Base-by-base conservation (phyloP, 1,140 invertebrate species). In the Drosophila nigrodunni region DNA sequence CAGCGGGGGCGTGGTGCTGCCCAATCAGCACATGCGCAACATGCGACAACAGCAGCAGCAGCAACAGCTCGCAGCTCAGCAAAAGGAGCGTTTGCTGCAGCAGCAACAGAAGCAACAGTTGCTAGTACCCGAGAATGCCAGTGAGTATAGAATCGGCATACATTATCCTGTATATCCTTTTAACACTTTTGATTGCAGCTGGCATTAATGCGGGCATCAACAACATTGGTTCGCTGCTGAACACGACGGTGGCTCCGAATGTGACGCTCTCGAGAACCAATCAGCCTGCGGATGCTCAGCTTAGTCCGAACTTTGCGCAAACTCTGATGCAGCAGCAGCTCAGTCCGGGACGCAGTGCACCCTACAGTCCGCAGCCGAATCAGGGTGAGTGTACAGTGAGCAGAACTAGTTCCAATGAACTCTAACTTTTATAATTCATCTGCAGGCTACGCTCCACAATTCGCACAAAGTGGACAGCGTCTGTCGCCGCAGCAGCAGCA, bases 231-330 rank as follows among this genome's bases (percentile, higher is more conserved):
- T 96, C 95, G 65, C 93, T 97, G 77, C 93, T 97, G 72, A 97
- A 97, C 90, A 96, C 95, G n/a, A 95, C 95, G 18, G 96, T 96
- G 69, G 96, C 96, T 18, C 96, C 95, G 7, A 97, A 97, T 93
- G 96, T 97, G 7, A 95, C 96, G 30, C 92, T 94, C 35, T 93
- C 96, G 93, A 94, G 95, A 71, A 95, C 94, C 30, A 96, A 94
- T 92, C 94, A 96, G 76, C 91, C 92, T n/a, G 94, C 95, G 77
- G 96, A 96, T 91, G 94, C 95, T 18, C 95, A 96, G 93, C 93
- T 96, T 41, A 96, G 95, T 78, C 95, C 95, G 35, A 94, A 94
- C 83, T 96, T 95, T 91, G 78, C 92, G 9, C 92, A 92, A 61
- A 86, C 74, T 5, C 59, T 92, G 68, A 83, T 92, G 78, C 90